These are phyloP conservation scores for Hipparchia sbordonii DNA, from an alignment of 2,888 invertebrate genomes.

Conservation along the genomic window DNA sequence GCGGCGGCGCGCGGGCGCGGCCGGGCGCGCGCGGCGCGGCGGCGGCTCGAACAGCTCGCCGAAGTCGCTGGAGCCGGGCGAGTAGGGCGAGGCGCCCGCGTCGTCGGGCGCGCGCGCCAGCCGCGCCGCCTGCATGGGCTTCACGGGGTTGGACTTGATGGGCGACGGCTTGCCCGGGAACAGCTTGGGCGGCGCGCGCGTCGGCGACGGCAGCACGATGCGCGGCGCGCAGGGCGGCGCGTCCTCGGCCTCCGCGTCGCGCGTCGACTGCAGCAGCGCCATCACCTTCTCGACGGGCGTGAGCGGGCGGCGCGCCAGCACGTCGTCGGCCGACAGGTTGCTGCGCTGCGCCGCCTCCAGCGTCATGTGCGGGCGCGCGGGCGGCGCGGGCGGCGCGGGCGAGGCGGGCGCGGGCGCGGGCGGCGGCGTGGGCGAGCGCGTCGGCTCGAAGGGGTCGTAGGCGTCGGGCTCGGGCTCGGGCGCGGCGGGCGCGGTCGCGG, in stretches of 20 bases:
- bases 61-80: conserved; percentile 94
- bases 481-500: neutral
- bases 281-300: conserved; percentile 84
- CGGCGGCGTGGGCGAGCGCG: conserved; percentile 88
- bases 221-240: conserved; percentile 58
- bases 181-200: conserved; percentile 79
- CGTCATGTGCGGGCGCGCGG: conserved; percentile 49
- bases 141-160: conserved; percentile 83
- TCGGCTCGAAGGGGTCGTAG: conserved; percentile 96
- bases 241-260: conserved; percentile 67
- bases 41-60: conserved; percentile 94
- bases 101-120: conserved; percentile 66
- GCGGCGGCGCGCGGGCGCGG: conserved; percentile 83
- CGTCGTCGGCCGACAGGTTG: conserved; percentile 75
- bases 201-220: conserved; percentile 77
- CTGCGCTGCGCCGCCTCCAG: conserved; percentile 78
- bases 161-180: conserved; percentile 78
- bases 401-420: conserved; percentile 67
- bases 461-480: conserved; percentile 85
- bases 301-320: conserved; percentile 72
- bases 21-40: conserved; percentile 81
- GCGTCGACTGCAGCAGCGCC: conserved; percentile 81
- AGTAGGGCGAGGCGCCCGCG: conserved; percentile 90
- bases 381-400: conserved; percentile 50
- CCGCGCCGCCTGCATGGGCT: conserved; percentile 72